These are phyloP conservation scores for Synanthedon formicaeformis DNA, from an alignment of 2,888 invertebrate genomes.

Conservation along the genomic window DNA sequence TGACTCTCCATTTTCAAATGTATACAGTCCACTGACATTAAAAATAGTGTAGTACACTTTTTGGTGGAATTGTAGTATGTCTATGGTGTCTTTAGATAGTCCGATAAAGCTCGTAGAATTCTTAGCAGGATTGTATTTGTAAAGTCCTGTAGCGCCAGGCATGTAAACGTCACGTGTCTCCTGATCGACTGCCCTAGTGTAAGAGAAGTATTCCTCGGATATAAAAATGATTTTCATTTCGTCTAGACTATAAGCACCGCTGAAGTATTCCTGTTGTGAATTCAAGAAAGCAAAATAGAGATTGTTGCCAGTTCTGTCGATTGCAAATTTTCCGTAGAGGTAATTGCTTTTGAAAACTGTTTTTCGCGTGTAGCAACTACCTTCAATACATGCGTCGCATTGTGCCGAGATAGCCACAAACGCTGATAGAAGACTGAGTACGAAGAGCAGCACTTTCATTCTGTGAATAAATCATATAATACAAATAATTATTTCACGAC, in stretches of 20 bases:
- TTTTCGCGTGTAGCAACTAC: conserved; percentile 32
- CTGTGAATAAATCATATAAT: not conserved
- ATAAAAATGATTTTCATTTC: conserved; percentile 25
- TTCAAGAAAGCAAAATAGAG: conserved; percentile 44
- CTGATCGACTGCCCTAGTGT: conserved; percentile 36
- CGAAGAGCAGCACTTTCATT: not conserved
- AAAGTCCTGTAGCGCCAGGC: conserved; percentile 36
- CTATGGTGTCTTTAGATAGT: conserved; percentile 34
- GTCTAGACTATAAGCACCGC: conserved; percentile 36
- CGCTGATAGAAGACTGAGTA: not conserved
- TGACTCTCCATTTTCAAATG: conserved; percentile 18
- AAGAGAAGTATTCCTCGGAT: conserved; percentile 28
- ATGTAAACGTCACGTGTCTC: conserved; percentile 32
- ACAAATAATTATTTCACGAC: too few species aligned
- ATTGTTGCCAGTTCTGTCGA: conserved; percentile 35
- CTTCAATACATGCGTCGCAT: conserved; percentile 44
- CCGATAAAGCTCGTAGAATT: conserved; percentile 25
- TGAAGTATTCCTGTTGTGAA: conserved; percentile 22
- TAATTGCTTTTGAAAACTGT: conserved; percentile 24
- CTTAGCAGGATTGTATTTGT: conserved; percentile 24
- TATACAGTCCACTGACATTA: conserved; percentile 26
- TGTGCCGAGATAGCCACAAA: conserved; percentile 8
- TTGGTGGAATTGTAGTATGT: conserved; percentile 40
- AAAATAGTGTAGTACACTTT: conserved; percentile 37
- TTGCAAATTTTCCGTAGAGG: conserved; percentile 41